Percentiles rank a stretch among this genome's conserved stretches.
Conservation (phyloP, 1,140 invertebrate species). For the Hormaphis cornu region DNA sequence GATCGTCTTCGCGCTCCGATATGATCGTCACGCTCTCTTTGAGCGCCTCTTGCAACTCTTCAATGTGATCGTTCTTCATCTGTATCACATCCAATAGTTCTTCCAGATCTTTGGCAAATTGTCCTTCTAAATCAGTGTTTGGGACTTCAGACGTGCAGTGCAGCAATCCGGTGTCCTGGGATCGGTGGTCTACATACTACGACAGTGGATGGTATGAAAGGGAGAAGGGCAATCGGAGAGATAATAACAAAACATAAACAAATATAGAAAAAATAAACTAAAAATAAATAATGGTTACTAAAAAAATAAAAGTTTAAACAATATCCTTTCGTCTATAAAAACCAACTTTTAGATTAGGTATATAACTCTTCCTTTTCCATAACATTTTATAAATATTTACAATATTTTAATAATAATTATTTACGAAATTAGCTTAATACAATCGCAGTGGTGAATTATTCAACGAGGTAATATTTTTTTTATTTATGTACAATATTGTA, state of each 20-base stretch:
- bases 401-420: background rate
- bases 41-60: slow-evolving; percentile 70
- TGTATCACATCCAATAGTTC: slow-evolving; percentile 46
- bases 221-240: slow-evolving; percentile 3
- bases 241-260: slow-evolving; percentile 1
- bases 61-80: slow-evolving; percentile 51
- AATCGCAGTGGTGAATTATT: slow-evolving; percentile 9
- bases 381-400: slow-evolving; percentile 11
- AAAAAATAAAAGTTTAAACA: slow-evolving; percentile 3
- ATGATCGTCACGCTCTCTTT: slow-evolving; percentile 56
- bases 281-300: slow-evolving; percentile 19
- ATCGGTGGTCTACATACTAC: slow-evolving; percentile 8
- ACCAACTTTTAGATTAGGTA: background rate
- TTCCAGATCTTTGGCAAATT: slow-evolving; percentile 46
- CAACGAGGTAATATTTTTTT: slow-evolving; percentile 22
- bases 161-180: slow-evolving; percentile 23
- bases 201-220: too few species aligned
- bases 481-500: slow-evolving; percentile 10
- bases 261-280: slow-evolving; percentile 24
- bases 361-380: slow-evolving; percentile 2
- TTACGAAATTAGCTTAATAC: slow-evolving; percentile 3
- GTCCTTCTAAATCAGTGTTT: slow-evolving; percentile 36
- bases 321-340: background rate
- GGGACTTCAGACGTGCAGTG: slow-evolving; percentile 34
- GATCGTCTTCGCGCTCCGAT: slow-evolving; percentile 53